phyloP scores from a whole-genome alignment of 1,140 invertebrate genomes.

The Phthorimaea operculella region DNA sequence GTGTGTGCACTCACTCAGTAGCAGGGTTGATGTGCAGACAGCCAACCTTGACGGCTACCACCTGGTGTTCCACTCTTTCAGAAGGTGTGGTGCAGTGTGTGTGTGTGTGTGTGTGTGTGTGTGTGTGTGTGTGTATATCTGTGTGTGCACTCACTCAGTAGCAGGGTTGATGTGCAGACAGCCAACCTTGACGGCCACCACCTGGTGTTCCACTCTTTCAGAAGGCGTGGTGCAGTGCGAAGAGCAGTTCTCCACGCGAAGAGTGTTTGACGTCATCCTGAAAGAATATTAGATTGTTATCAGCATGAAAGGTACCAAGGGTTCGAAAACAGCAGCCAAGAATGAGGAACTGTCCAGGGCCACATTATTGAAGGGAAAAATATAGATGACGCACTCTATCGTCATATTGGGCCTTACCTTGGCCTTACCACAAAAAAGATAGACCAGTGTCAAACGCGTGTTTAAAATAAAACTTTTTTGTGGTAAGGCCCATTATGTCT shows the following conservation, averaged over 20 bases:
- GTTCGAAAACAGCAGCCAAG: too few relatives aligned
- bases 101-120: too few relatives aligned
- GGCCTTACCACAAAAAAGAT: too few relatives aligned
- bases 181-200: conserved; percentile 33
- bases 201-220: conserved; percentile 19
- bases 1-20: conserved; percentile 24
- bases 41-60: conserved; percentile 34
- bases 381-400: too few relatives aligned
- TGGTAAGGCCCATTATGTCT: too few relatives aligned
- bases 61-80: conserved; percentile 19
- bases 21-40: conserved; percentile 38
- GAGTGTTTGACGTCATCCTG: conserved; percentile 23
- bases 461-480: too few relatives aligned
- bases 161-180: conserved; percentile 38
- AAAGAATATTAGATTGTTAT: background rate
- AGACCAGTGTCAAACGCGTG: too few relatives aligned
- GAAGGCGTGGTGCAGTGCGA: conserved; percentile 41
- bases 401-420: too few relatives aligned
- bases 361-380: too few relatives aligned
- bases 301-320: too few relatives aligned
- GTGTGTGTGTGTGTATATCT: too few relatives aligned
- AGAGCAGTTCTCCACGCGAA: conserved; percentile 26
- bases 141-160: conserved; percentile 33
- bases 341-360: too few relatives aligned
- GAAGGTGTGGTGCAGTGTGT: conserved; percentile 38